Percentiles rank a stretch among this genome's conserved stretches.
Evolutionary conservation across 2,888 invertebrate species (phyloP).

Genomic region (Baccha elongata): DNA sequence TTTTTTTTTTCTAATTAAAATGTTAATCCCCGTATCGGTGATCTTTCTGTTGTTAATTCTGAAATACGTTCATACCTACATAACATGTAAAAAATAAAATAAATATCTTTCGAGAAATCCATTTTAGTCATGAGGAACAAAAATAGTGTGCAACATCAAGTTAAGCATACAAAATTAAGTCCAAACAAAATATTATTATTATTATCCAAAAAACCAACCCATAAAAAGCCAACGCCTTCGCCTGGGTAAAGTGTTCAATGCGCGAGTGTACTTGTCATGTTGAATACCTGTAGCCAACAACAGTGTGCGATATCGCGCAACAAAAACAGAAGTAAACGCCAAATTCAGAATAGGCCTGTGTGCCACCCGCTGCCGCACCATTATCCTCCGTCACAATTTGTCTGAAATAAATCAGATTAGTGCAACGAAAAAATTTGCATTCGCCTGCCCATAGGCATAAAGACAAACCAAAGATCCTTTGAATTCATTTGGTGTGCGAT

Average conservation of each 20-base stretch:
- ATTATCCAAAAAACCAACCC: constrained; percentile 68
- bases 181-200: constrained; percentile 56
- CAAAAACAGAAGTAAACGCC: constrained; percentile 70
- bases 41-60: constrained; percentile 35
- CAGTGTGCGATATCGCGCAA: constrained; percentile 17
- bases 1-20: constrained; percentile 72
- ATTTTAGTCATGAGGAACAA: constrained; percentile 54
- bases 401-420: constrained; percentile 74
- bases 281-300: constrained; percentile 50
- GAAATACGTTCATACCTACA: neutral
- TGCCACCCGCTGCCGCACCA: neutral
- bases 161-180: constrained; percentile 34
- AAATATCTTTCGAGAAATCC: constrained; percentile 10
- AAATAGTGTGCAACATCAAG: constrained; percentile 31
- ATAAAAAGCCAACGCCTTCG: constrained; percentile 71
- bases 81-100: neutral
- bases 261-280: constrained; percentile 64
- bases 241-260: constrained; percentile 38
- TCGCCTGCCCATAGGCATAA: constrained; percentile 53
- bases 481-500: constrained; percentile 32
- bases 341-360: constrained; percentile 35
- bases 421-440: constrained; percentile 62
- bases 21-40: constrained; percentile 71
- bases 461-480: constrained; percentile 54
- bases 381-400: constrained; percentile 63